Evolutionary conservation across 2,888 invertebrate genomes (phyloP), one percentile per base, ranked within the genome.

Genomic region (Acleris emargana): DNA sequence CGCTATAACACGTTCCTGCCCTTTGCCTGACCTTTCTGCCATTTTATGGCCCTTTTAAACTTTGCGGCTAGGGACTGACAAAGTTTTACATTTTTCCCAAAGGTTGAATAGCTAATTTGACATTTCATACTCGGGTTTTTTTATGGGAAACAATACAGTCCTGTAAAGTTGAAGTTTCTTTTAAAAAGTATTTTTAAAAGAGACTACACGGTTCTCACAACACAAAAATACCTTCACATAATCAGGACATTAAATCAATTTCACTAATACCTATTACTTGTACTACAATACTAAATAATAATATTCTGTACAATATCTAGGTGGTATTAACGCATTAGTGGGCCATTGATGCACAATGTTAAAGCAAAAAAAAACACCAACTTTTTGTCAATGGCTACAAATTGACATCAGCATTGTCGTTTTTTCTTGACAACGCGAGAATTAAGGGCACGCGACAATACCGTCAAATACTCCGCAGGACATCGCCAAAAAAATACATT

Each of bases 401-500:
- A 66, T 66, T 66, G 61, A 47, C 66, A 66, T 45, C 45, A 17
- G 20, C 13, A 51, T 66, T 66, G 66, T 57, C 2, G 1, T 52
- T 63, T 55, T 60, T 66, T 55, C 20, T 61, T 50, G 49, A 61
- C 57, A 58, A 58, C 58, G 50, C 54, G 47, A 67, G 64, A 72
- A 71, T 75, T 72, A 71, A 74, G 68, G 62, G 67, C 64, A 64
- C 69, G 72, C 70, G 69, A 70, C 69, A 70, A 62, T 67, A 64
- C 53, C 58, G 64, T 55, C 61, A 57, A 63, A 60, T 59, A 64
- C 62, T 68, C 63, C 59, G 62, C 71, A 69, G 73, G 69, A 71
- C 73, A 72, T 69, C 70, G 67, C 69, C 69, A 69, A 70, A 71
- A 72, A 73, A 82, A 85, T 83, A 76, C 79, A 82, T 88, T 88